Conservation (phyloP, 2,888 invertebrate genomes). For the Zaprionus lineosus region DNA sequence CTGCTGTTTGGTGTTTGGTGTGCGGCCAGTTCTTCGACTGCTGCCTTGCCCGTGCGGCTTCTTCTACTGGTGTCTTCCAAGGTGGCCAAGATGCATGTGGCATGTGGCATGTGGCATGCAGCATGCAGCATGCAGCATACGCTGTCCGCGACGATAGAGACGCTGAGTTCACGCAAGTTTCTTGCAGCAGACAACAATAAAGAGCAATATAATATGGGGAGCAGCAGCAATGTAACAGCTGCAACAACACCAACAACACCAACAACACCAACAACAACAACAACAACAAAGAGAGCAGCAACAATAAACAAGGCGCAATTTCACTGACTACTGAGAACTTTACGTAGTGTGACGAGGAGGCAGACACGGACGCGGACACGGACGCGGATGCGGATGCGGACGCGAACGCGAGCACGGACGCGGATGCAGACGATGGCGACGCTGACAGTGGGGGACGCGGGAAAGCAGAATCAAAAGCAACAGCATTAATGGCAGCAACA, state of each 20-base stretch:
- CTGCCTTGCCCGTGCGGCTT: slow-evolving; percentile 6
- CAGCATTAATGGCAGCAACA: too few species aligned
- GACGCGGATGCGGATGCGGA: too few species aligned
- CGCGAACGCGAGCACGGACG: too few species aligned
- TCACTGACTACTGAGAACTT: slow-evolving; percentile 77
- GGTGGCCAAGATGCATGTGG: slow-evolving; percentile 29
- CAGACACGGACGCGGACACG: too few species aligned
- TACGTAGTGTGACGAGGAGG: slow-evolving; percentile 73
- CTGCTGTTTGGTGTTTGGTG: too few species aligned
- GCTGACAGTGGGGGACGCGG: too few species aligned
- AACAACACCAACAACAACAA: slow-evolving; percentile 9
- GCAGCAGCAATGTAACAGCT: slow-evolving; percentile 31
- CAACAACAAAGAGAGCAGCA: slow-evolving; percentile 35
- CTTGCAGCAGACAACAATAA: slow-evolving; percentile 59
- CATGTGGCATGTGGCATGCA: slow-evolving; percentile 15
- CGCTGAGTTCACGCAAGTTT: slow-evolving; percentile 55
- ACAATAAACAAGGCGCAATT: slow-evolving; percentile 73
- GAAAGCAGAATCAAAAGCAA: background rate
- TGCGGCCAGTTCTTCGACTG: too few species aligned
- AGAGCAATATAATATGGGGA: slow-evolving; percentile 65
- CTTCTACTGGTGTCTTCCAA: slow-evolving; percentile 20
- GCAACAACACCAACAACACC: slow-evolving; percentile 6
- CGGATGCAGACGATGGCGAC: too few species aligned
- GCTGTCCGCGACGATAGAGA: slow-evolving; percentile 12
- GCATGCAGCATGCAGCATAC: slow-evolving; percentile 26